Conservation (phyloP, 2,797 vertebrate genomes). For the Limosa lapponica region DNA sequence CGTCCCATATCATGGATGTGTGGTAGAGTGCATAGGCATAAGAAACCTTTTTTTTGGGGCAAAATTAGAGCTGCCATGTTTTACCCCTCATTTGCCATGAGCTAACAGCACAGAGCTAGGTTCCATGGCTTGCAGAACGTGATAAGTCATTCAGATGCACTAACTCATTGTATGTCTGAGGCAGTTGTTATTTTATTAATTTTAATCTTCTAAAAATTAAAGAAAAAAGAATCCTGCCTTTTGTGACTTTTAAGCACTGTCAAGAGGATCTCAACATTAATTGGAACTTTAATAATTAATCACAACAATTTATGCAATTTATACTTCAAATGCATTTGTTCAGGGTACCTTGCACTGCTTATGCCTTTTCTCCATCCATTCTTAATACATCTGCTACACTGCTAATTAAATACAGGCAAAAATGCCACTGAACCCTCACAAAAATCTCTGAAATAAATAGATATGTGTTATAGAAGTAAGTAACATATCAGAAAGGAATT, state of each 20-base stretch:
- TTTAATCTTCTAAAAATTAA: background rate
- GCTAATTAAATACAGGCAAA: background rate
- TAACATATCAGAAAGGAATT: background rate
- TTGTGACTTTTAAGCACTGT: background rate
- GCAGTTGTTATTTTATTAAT: background rate
- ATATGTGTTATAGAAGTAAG: background rate
- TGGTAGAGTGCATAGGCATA: background rate
- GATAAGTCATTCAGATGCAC: background rate
- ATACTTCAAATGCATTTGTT: background rate
- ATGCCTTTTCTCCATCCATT: background rate
- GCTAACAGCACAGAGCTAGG: background rate
- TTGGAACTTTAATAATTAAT: background rate
- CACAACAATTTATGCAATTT: background rate
- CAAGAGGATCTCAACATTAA: background rate
- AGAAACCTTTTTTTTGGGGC: background rate
- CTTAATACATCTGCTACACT: background rate
- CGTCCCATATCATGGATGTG: background rate
- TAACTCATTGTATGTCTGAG: background rate
- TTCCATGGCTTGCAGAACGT: background rate
- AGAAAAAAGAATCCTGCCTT: background rate
- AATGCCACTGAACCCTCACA: background rate
- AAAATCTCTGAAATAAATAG: background rate
- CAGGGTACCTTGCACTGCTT: background rate
- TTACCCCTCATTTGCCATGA: background rate
- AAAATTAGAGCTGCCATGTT: background rate